phyloP scores from a whole-genome alignment of 2,113 vertebrate genomes.

The Thryonomys swinderianus region DNA sequence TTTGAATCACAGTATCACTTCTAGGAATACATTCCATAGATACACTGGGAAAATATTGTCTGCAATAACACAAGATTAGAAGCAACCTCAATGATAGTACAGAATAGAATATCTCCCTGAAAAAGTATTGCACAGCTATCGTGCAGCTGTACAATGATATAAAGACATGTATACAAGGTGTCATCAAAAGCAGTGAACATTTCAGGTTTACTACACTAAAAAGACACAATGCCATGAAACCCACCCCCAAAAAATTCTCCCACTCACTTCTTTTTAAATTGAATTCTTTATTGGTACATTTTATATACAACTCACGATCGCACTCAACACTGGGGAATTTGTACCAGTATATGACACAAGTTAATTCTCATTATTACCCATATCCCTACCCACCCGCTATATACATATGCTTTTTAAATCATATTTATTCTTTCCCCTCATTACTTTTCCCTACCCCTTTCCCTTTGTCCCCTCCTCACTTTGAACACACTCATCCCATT shows the following conservation, averaged over 20 bases:
- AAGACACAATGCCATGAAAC: not conserved
- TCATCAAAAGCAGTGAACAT: not conserved
- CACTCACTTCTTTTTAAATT: too few species aligned
- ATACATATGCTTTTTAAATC: too few species aligned
- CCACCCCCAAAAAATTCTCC: not conserved
- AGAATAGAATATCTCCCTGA: not conserved
- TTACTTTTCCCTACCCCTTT: too few species aligned
- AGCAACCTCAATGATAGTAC: not conserved
- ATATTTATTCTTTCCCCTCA: too few species aligned
- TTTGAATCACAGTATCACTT: not conserved
- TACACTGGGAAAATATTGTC: not conserved
- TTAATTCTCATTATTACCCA: too few species aligned
- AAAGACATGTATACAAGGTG: not conserved
- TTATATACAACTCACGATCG: too few species aligned
- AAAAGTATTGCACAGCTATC: not conserved
- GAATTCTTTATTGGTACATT: too few species aligned
- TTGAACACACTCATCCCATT: not conserved
- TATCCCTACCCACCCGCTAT: too few species aligned
- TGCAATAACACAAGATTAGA: not conserved
- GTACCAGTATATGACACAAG: too few species aligned
- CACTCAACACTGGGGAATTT: too few species aligned
- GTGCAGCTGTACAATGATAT: not conserved
- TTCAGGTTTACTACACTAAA: not conserved
- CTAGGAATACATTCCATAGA: not conserved
- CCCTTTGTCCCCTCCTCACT: too few species aligned